Conservation (phyloP, 92 coral and sea anemone species). For the Epizoanthus scotinus region DNA sequence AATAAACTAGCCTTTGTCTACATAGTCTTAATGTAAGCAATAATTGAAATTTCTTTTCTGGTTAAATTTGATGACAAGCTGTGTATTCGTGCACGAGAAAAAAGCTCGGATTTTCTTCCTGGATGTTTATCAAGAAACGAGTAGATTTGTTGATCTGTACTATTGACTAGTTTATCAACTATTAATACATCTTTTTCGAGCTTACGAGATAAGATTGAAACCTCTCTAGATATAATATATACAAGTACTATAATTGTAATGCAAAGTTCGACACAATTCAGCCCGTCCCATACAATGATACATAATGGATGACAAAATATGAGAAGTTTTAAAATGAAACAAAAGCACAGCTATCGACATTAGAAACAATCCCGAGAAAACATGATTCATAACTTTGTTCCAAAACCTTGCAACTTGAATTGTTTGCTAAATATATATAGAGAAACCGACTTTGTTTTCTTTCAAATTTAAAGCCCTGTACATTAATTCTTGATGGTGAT, state of each 20-base stretch:
- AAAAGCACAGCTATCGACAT: conserved; percentile 36
- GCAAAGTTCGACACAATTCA: not conserved
- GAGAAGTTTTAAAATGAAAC: conserved; percentile 31
- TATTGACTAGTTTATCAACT: conserved; percentile 25
- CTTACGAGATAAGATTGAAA: not conserved
- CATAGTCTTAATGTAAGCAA: conserved; percentile 3
- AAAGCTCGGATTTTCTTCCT: not conserved
- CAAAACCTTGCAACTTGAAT: conserved; percentile 1
- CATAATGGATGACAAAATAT: conserved; percentile 21
- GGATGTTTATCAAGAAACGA: conserved; percentile 24
- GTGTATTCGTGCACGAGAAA: conserved; percentile 6
- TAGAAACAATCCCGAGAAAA: not conserved
- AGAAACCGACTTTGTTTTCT: not conserved
- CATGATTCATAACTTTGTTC: not conserved
- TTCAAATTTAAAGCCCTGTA: not conserved
- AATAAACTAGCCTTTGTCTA: conserved; percentile 15
- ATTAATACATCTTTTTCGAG: conserved; percentile 19
- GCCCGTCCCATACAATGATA: not conserved
- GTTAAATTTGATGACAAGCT: conserved; percentile 30
- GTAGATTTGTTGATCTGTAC: conserved; percentile 3
- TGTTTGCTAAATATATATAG: not conserved
- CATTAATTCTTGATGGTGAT: conserved; percentile 22
- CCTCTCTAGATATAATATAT: not conserved
- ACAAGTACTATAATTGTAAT: conserved; percentile 15
- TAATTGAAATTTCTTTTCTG: not conserved